Conservation (phyloP, 2,113 vertebrate genomes). For the Gasterosteus aculeatus region DNA sequence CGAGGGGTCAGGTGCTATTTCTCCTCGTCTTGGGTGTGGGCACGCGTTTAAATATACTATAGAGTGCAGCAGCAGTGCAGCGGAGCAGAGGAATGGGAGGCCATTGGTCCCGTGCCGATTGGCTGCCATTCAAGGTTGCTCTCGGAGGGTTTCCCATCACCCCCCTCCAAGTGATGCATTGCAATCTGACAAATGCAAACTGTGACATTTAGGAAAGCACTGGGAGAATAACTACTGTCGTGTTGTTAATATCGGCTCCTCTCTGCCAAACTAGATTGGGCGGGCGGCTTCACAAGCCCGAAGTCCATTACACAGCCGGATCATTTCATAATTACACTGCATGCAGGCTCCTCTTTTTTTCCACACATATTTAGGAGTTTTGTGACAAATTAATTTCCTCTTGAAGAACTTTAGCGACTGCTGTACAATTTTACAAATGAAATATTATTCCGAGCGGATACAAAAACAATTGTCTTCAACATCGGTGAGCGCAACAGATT, state of each 20-base stretch:
- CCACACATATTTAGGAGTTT: conserved; percentile 20
- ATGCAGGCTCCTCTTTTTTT: conserved; percentile 17
- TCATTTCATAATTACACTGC: conserved; percentile 52
- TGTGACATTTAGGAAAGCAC: conserved; percentile 81
- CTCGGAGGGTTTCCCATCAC: conserved; percentile 79
- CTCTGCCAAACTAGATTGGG: conserved; percentile 68
- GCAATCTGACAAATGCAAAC: conserved; percentile 83
- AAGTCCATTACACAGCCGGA: conserved; percentile 65
- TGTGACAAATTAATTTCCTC: conserved; percentile 7
- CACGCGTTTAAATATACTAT: conserved; percentile 79
- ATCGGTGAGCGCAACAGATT: conserved; percentile 18
- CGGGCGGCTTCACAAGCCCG: conserved; percentile 62
- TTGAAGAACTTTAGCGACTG: background rate
- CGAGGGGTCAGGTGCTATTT: conserved; percentile 78
- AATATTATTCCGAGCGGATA: background rate
- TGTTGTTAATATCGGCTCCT: conserved; percentile 69
- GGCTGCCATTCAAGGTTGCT: conserved; percentile 82
- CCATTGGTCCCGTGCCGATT: conserved; percentile 78
- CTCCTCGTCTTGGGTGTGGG: conserved; percentile 71
- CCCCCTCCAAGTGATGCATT: conserved; percentile 82
- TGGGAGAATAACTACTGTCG: conserved; percentile 76
- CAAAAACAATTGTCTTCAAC: background rate
- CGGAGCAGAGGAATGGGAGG: conserved; percentile 69
- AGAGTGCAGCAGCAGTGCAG: conserved; percentile 58
- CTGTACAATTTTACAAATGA: conserved; percentile 5